Conservation (phyloP, 2,888 invertebrate genomes). For the Diploptera punctata region DNA sequence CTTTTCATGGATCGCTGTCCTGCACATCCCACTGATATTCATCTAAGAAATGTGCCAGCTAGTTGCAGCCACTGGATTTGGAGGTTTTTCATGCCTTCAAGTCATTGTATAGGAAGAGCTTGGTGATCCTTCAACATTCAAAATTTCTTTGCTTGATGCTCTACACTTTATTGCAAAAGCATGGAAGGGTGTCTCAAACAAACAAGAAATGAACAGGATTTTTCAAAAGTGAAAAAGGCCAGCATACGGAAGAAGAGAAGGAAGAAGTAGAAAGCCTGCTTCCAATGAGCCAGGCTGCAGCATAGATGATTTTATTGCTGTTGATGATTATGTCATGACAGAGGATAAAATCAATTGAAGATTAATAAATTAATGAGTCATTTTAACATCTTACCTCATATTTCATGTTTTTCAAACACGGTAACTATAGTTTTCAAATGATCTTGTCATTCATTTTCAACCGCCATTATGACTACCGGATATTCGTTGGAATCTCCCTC, state of each 20-base stretch:
- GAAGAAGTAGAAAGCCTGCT: slow-evolving; percentile 7
- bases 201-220: neutral
- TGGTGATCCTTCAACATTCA: neutral
- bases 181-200: neutral
- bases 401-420: too few species aligned
- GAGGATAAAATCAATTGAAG: too few species aligned
- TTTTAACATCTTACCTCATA: too few species aligned
- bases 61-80: neutral
- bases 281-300: too few species aligned
- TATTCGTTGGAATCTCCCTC: too few species aligned
- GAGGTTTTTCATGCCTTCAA: neutral
- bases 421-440: too few species aligned
- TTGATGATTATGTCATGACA: too few species aligned
- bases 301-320: too few species aligned
- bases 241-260: neutral
- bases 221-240: neutral
- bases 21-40: neutral
- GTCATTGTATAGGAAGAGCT: neutral
- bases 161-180: neutral
- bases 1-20: neutral
- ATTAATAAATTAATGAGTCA: too few species aligned
- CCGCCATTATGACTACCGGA: too few species aligned
- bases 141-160: neutral
- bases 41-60: neutral
- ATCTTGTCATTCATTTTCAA: too few species aligned